Conservation (phyloP, 1,140 invertebrate genomes). For the Temnothorax nylanderi region DNA sequence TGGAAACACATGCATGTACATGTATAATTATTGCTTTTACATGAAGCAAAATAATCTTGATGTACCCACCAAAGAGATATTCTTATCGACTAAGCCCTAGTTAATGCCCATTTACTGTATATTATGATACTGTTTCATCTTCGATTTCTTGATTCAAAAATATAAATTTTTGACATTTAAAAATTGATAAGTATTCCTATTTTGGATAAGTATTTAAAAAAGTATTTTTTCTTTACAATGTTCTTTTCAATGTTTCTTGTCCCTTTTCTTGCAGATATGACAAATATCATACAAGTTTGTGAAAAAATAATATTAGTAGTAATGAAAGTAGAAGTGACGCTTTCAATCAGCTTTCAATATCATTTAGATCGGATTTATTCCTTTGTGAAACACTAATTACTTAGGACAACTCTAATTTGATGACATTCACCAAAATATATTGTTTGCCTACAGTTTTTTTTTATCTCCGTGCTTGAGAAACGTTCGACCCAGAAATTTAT, state of each 20-base stretch:
- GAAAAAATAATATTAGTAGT: neutral
- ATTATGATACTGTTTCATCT: neutral
- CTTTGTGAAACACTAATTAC: neutral
- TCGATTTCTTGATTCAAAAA: neutral
- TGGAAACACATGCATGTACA: no score
- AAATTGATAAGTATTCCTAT: neutral
- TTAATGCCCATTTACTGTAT: slow-evolving; percentile 1
- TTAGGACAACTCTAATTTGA: neutral
- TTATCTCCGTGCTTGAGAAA: neutral
- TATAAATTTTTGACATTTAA: neutral
- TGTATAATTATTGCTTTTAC: neutral
- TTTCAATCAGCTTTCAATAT: neutral
- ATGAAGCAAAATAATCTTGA: slow-evolving; percentile 1
- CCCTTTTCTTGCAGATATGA: neutral
- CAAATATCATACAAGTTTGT: neutral
- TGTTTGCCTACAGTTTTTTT: neutral
- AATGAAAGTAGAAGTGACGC: neutral
- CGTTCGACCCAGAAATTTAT: neutral
- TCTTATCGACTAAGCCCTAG: slow-evolving; percentile 8
- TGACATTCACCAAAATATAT: neutral
- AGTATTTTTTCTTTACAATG: neutral
- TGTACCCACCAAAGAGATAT: neutral
- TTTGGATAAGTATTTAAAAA: neutral
- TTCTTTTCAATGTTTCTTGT: neutral
- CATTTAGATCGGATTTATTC: neutral